A percentile compares a stretch with the other conserved stretches of the same genome.
phyloP scores from a whole-genome alignment of 2,797 vertebrate genomes.

The Macropodus opercularis region DNA sequence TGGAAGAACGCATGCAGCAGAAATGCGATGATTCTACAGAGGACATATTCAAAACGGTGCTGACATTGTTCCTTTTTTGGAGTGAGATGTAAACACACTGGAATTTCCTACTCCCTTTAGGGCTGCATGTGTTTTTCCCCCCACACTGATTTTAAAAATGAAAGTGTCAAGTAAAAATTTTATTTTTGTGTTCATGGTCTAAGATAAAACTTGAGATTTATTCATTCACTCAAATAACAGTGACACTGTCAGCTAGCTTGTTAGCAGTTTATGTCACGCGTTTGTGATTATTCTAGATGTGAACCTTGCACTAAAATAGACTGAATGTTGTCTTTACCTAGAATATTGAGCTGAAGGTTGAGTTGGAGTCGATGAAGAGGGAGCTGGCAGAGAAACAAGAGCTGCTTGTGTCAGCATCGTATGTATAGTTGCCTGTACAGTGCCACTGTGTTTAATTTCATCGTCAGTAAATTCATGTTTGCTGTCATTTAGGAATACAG shows the following conservation, averaged over 20 bases:
- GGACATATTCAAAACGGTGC: slow-evolving; percentile 91
- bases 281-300: slow-evolving; percentile 11
- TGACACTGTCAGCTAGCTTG: background rate
- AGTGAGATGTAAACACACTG: slow-evolving; percentile 32
- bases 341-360: slow-evolving; percentile 98
- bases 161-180: slow-evolving; percentile 23
- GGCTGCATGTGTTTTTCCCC: slow-evolving; percentile 5
- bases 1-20: slow-evolving; percentile 95
- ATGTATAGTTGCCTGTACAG: slow-evolving; percentile 69
- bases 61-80: slow-evolving; percentile 17
- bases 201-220: slow-evolving; percentile 3
- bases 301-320: slow-evolving; percentile 14
- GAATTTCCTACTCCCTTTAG: slow-evolving; percentile 32
- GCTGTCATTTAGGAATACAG: background rate
- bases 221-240: background rate
- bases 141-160: background rate
- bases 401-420: slow-evolving; percentile 95
- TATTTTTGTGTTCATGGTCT: slow-evolving; percentile 7
- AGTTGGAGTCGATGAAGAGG: slow-evolving; percentile 94
- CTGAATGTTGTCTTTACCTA: slow-evolving; percentile 58
- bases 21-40: slow-evolving; percentile 92
- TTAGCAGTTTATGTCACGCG: slow-evolving; percentile 5
- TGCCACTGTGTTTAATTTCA: background rate
- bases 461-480: background rate
- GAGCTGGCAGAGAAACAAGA: slow-evolving; percentile 93